Evolutionary conservation across 2,888 invertebrate genomes (phyloP), one percentile per base, ranked within the genome.

Genomic region (Pimpla rufipes): DNA sequence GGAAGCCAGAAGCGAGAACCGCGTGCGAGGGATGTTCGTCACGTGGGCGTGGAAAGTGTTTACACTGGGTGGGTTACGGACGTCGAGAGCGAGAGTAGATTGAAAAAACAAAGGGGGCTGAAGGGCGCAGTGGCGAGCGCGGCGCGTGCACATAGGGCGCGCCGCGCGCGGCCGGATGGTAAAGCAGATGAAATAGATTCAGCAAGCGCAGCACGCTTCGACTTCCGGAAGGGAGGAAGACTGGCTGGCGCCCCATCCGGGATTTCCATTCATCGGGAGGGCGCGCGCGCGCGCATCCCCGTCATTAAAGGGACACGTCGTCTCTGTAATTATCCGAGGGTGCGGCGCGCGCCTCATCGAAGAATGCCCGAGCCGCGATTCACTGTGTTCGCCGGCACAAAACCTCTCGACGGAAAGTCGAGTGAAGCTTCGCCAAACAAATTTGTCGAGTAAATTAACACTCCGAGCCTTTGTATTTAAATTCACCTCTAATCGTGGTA

Each of bases 31-130:
- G 29, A 68, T 76, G 83, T 79, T 37, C 47, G 64, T 75, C 81
- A 81, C 77, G 79, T 84, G 84, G 83, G 79, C 67, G 76, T 57
- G 52, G 50, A 77, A 80, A 66, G 77, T 84, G 84, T 85, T 85
- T 85, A 80, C 79, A 74, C 75, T 52, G 77, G 79, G 85, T 81
- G 80, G 83, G 73, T 79, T 83, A 79, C 85, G 83, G 81, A 83
- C 83, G 84, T 81, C 76, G 66, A 80, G 37, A 47, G 47, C 1
- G 47, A 73, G 76, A 81, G 81, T 66, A 57, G 84, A 79, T 79
- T 83, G 83, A 86, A 86, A 62, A 62, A 59, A 59, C 29, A n/a
- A 59, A 59, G 21, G 35, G n/a, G 35, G 7, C 13, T 13, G n/a
- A 59, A 59, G 35, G 35, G 35, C n/a, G 35, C 59, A 29, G 29